phyloP scores from a whole-genome alignment of 2,888 invertebrate genomes.

The Silvanus unidentatus region DNA sequence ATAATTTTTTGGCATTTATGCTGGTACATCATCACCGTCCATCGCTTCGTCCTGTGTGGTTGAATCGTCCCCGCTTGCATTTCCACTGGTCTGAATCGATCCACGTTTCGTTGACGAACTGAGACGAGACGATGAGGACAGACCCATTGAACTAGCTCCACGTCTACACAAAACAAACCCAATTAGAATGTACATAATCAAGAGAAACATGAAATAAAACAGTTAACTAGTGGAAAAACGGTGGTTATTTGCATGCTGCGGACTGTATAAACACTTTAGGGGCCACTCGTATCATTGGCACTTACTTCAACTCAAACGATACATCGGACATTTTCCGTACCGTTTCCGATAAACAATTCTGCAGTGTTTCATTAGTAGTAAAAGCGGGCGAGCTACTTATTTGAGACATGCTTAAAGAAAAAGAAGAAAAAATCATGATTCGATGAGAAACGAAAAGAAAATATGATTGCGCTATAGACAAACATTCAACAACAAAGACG shows the following conservation, averaged over 20 bases:
- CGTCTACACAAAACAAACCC: slow-evolving; percentile 34
- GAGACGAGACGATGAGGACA: slow-evolving; percentile 58
- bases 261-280: neutral
- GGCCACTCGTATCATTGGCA: slow-evolving; percentile 10
- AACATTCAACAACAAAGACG: slow-evolving; percentile 2
- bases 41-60: slow-evolving; percentile 70
- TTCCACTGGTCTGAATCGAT: slow-evolving; percentile 56
- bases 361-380: slow-evolving; percentile 29
- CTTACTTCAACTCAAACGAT: slow-evolving; percentile 31
- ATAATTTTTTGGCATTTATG: slow-evolving; percentile 36
- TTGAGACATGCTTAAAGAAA: slow-evolving; percentile 28
- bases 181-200: neutral
- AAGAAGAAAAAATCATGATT: slow-evolving; percentile 4
- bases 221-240: neutral
- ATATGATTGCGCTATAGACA: neutral
- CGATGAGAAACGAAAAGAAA: slow-evolving; percentile 5
- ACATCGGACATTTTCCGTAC: slow-evolving; percentile 30
- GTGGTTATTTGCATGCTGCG: neutral
- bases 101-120: slow-evolving; percentile 59
- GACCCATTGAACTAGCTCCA: slow-evolving; percentile 47
- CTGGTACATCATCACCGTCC: slow-evolving; percentile 64
- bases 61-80: slow-evolving; percentile 69
- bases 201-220: neutral
- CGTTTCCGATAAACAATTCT: slow-evolving; percentile 29
- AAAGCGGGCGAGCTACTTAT: slow-evolving; percentile 27